Base-by-base conservation (phyloP, 2,113 vertebrate species). In the Centropristis striata region DNA sequence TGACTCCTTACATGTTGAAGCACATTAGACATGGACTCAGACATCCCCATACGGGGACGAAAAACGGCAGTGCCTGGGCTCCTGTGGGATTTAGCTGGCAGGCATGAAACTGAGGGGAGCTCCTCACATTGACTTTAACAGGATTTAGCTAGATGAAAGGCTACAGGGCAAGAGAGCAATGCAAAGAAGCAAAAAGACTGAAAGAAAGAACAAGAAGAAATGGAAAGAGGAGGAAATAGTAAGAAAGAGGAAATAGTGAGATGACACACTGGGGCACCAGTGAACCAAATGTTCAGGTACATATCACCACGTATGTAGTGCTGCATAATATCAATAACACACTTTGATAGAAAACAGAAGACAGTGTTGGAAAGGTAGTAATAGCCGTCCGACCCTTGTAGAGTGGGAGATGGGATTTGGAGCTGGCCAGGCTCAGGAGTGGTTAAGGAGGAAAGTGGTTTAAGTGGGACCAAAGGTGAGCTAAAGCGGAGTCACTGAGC, bases 111-210 rank as follows among this genome's bases (percentile, higher is more conserved):
- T 71, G 71, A 84, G 78, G 78, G 67, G 41, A 77, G 72, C 86
- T 78, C 37, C 88, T 87, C 75, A 80, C 79, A 77, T 75, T 84
- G 83, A 85, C 78, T 84, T 80, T 82, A 92, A 92, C 78, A 79
- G 84, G 86, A 92, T 92, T 93, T 89, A 81, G 80, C 14, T 8
- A 83, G 87, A 92, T 89, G 89, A 93, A 90, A 91, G 86, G 84
- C 82, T 71, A 60, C 13, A 59, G 59, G 37, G 67, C 86, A 64
- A 83, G 69, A 77, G 77, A 70, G 50, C 49, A 32, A 53, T 20
- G 69, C 47, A 75, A 54, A 88, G 81, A 78, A 32, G 57, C 63
- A 73, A 14, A 53, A 51, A 78, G 41, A 32, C 5, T 11, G 20
- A 14, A 14, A 39, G 28, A 72, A 15, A 74, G 51, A 55, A 42